These are phyloP conservation scores for Nyctalus aviator DNA, from an alignment of 2,797 vertebrate genomes.

Conservation along the genomic window DNA sequence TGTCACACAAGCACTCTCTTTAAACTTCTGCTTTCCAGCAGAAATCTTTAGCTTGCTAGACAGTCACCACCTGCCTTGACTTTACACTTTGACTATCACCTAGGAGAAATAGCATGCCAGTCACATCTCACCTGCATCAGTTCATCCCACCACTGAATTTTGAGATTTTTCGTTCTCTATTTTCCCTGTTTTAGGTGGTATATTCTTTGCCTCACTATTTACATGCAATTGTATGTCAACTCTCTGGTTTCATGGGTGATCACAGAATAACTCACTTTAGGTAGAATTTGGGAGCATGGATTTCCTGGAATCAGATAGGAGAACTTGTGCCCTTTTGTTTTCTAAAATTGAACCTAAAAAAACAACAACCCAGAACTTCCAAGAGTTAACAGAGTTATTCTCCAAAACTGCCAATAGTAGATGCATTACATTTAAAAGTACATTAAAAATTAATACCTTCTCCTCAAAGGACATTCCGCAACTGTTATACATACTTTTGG, in stretches of 20 bases:
- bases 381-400: neutral
- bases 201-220: neutral
- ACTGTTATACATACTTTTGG: neutral
- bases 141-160: neutral
- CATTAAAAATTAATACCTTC: neutral
- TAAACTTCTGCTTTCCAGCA: neutral
- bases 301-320: neutral
- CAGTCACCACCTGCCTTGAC: neutral
- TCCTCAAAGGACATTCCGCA: neutral
- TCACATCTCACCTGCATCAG: neutral
- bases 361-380: neutral
- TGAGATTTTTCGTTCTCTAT: neutral
- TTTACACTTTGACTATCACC: neutral
- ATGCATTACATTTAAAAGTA: slow-evolving; percentile 12
- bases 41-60: neutral
- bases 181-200: neutral
- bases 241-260: neutral
- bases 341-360: slow-evolving; percentile 10
- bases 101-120: slow-evolving; percentile 25
- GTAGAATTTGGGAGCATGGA: neutral
- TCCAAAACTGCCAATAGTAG: neutral
- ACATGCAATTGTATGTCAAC: neutral
- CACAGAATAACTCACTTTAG: neutral
- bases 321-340: neutral
- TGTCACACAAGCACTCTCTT: neutral